These are phyloP conservation scores for Coelopa pilipes DNA, from an alignment of 2,888 invertebrate species.

Conservation along the genomic window DNA sequence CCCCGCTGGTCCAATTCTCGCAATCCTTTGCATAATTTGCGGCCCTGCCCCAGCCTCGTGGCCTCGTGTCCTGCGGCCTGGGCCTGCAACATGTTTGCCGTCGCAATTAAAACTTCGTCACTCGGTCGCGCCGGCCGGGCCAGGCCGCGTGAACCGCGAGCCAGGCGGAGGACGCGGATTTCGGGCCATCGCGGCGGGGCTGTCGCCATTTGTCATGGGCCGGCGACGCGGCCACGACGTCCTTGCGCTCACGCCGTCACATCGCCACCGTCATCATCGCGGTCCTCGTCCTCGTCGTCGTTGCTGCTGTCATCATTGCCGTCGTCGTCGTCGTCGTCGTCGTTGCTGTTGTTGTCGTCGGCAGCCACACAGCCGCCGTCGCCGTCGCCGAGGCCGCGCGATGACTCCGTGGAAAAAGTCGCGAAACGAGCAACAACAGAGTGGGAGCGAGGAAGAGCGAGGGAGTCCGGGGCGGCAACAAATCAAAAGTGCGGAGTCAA, in stretches of 20 bases:
- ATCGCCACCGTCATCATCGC: not conserved
- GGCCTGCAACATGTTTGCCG: conserved; percentile 42
- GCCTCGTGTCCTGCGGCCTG: not conserved
- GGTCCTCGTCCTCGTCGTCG: not conserved
- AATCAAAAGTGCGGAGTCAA: no score
- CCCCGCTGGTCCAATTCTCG: conserved; percentile 13
- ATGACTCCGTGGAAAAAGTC: conserved; percentile 44
- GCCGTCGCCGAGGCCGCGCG: no score
- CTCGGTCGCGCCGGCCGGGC: conserved; percentile 4
- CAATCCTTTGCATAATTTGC: conserved; percentile 41
- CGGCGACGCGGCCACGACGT: conserved; percentile 11
- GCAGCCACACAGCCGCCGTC: no score
- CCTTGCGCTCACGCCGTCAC: conserved; percentile 7
- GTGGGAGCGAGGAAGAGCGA: no score
- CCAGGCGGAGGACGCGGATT: conserved; percentile 17
- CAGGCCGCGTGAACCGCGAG: not conserved
- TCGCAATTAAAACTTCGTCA: conserved; percentile 44
- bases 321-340: not conserved
- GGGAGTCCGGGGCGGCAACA: no score
- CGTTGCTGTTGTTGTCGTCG: no score
- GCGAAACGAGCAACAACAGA: conserved; percentile 42
- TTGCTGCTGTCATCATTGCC: not conserved
- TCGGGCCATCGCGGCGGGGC: conserved; percentile 12
- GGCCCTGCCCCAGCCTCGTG: conserved; percentile 14
- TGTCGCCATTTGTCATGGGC: conserved; percentile 22